These are phyloP conservation scores for Carposina sasakii DNA, from an alignment of 1,140 invertebrate genomes.

Conservation along the genomic window DNA sequence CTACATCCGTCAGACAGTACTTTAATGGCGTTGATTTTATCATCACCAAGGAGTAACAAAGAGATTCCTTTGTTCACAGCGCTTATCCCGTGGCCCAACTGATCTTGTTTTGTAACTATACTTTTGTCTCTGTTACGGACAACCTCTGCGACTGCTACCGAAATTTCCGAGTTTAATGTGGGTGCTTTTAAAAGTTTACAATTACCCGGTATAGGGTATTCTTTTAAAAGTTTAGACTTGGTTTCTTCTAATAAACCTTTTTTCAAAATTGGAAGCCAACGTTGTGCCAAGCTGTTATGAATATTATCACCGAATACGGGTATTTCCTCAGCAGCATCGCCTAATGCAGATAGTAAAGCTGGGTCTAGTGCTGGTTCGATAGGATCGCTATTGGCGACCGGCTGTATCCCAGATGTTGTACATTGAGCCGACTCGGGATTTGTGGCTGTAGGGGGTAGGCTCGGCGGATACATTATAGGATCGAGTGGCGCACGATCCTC, in stretches of 20 bases:
- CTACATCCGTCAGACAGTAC: neutral
- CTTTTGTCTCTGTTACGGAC: neutral
- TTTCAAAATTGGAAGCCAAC: neutral
- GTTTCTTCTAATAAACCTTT: neutral
- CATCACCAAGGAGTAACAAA: neutral
- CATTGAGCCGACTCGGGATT: too few relatives aligned
- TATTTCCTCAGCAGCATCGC: neutral
- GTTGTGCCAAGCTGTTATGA: neutral
- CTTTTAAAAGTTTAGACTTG: neutral
- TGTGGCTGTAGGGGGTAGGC: too few relatives aligned
- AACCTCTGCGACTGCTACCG: neutral
- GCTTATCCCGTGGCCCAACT: neutral
- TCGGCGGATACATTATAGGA: too few relatives aligned
- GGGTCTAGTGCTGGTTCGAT: neutral
- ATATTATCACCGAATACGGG: neutral
- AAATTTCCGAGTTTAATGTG: neutral
- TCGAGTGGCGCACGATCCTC: too few relatives aligned
- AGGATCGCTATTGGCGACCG: too few relatives aligned
- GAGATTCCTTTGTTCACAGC: neutral
- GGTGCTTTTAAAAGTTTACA: neutral
- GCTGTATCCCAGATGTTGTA: too few relatives aligned
- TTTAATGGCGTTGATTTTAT: conserved; percentile 1
- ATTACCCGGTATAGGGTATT: neutral
- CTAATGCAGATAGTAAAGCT: neutral
- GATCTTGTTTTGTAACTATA: neutral